Evolutionary conservation across 2,113 vertebrate genomes (phyloP).

Genomic region (Glaucomys volans): DNA sequence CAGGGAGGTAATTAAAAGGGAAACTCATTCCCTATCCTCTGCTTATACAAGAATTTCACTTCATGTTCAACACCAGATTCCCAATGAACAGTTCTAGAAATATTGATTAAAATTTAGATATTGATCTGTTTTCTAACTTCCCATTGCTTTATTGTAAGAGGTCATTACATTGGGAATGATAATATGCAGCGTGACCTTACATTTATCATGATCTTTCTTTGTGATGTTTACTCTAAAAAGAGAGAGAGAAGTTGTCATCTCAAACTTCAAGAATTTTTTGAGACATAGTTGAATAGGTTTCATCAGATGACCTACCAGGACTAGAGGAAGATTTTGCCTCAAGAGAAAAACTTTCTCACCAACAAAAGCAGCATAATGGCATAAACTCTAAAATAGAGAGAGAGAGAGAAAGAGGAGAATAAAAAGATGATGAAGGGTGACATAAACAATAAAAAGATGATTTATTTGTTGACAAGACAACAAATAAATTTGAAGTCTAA

Average conservation of each 20-base stretch:
- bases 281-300: conserved; percentile 18
- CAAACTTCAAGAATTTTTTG: conserved; percentile 39
- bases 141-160: background rate
- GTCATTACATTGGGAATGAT: background rate
- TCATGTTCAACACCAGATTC: background rate
- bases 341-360: background rate
- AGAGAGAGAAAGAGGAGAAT: background rate
- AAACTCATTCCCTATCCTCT: conserved; percentile 38
- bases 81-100: conserved; percentile 17
- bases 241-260: conserved; percentile 5
- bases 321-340: conserved; percentile 18
- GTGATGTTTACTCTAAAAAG: conserved; percentile 50
- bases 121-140: conserved; percentile 43
- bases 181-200: conserved; percentile 25
- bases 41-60: background rate
- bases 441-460: too few species aligned
- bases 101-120: conserved; percentile 59
- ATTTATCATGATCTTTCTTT: conserved; percentile 22
- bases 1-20: conserved; percentile 18
- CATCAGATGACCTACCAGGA: conserved; percentile 25
- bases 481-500: background rate
- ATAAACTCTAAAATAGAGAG: conserved; percentile 38
- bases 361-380: conserved; percentile 23
- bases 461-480: too few species aligned
- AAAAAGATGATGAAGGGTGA: background rate